Evolutionary conservation across 2,113 vertebrate species (phyloP), one percentile per base, ranked within the genome.

Genomic region (Sinocyclocheilus maitianheensis): DNA sequence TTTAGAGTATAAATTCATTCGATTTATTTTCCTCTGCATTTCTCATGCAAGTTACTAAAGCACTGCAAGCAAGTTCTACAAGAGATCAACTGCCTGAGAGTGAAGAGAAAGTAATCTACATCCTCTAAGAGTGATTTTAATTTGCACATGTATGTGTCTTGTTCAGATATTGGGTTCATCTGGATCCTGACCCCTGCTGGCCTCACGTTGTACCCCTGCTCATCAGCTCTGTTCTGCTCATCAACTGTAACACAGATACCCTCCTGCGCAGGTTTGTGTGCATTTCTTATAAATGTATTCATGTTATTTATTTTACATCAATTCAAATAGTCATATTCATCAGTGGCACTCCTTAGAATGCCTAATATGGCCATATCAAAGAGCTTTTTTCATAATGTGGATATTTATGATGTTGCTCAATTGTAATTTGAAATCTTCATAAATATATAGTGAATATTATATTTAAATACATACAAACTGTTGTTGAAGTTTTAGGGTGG

Each of bases 171-270:
- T 95, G 75, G 75, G 83, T 95, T 89, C 95, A 92, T 90, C 91
- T 99, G 91, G 95, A 96, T 90, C 98, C 96, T 78, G 98, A 99
- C 91, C 98, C 97, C 0, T 97, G 94, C 76, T 97, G 97, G 95
- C 93, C 92, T 79, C 92, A 96, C 91, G 93, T 94, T 78, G 69
- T 98, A 91, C 92, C 97, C 78, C 92, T 98, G 1, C 12, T 95
- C 24, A 87, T 93, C 74, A 92, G 95, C 87, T 93, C 96, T 88
- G 89, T 95, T 87, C 83, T 98, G 91, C 95, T 99, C 69, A 96
- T 97, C 89, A 97, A 98, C 92, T 95, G 96, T 84, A 95, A 93
- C 87, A 94, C 94, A 48, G 78, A 91, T 1, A 74, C 46, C 16
- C 85, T 89, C 62, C 62, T 51, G 24, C 75, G 77, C 77, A 89